phyloP scores from a whole-genome alignment of 1,140 invertebrate species.

The Formica selysi region DNA sequence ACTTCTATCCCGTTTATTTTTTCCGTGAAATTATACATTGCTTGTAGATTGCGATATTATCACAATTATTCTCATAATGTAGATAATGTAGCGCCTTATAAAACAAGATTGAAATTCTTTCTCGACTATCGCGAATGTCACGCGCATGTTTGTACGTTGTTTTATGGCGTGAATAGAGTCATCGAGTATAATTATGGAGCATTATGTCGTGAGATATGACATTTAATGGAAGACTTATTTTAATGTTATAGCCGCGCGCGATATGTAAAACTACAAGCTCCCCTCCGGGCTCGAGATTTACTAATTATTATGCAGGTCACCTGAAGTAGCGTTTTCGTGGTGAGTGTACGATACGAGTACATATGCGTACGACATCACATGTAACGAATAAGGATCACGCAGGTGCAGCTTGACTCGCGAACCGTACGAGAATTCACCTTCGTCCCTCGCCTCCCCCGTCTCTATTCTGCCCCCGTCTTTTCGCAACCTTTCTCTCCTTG shows the following conservation, averaged over 20 bases:
- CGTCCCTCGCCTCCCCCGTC: slow-evolving; percentile 54
- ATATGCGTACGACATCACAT: slow-evolving; percentile 69
- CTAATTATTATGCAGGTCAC: slow-evolving; percentile 60
- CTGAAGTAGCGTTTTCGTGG: slow-evolving; percentile 33
- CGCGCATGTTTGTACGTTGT: not conserved
- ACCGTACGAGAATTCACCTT: slow-evolving; percentile 71
- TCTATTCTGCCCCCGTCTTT: slow-evolving; percentile 54
- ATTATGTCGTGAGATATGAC: slow-evolving; percentile 25
- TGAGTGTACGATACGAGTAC: not conserved
- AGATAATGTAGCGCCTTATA: slow-evolving; percentile 12
- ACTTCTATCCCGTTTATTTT: not conserved
- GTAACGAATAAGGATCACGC: slow-evolving; percentile 79
- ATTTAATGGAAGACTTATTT: slow-evolving; percentile 49
- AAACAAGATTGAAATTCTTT: slow-evolving; percentile 34
- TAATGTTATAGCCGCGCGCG: slow-evolving; percentile 38
- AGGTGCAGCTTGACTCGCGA: slow-evolving; percentile 79
- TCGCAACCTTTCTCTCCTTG: slow-evolving; percentile 68
- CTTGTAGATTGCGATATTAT: slow-evolving; percentile 48
- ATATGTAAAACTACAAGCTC: slow-evolving; percentile 42
- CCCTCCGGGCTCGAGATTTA: slow-evolving; percentile 26
- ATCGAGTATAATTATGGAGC: slow-evolving; percentile 18
- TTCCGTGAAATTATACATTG: slow-evolving; percentile 38
- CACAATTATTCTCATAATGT: slow-evolving; percentile 20
- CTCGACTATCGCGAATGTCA: slow-evolving; percentile 21
- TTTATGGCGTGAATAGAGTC: slow-evolving; percentile 19